These are phyloP conservation scores for Tarsius wallacei DNA, from an alignment of 2,797 vertebrate species.

Conservation along the genomic window DNA sequence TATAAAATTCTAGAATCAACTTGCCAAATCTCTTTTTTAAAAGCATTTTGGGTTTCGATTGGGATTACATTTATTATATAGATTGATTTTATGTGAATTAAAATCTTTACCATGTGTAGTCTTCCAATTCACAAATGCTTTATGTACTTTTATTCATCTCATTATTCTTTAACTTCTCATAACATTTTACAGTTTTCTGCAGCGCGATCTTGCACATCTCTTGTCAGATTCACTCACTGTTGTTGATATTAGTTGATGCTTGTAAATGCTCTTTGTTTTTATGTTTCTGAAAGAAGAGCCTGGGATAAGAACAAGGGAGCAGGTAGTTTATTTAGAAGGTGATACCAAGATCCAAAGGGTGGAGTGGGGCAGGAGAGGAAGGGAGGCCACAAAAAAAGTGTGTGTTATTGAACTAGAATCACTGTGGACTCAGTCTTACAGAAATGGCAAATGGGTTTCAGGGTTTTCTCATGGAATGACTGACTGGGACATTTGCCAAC, in stretches of 20 bases:
- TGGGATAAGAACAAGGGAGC: rapidly evolving
- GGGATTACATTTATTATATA: not conserved
- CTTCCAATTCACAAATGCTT: not conserved
- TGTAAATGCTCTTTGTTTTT: not conserved
- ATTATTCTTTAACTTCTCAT: not conserved
- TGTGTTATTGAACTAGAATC: rapidly evolving
- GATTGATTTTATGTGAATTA: not conserved
- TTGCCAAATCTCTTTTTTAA: not conserved
- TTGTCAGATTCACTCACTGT: not conserved
- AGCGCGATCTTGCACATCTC: not conserved
- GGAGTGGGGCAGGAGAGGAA: no score
- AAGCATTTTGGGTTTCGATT: not conserved
- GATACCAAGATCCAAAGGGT: not conserved
- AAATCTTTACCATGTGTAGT: not conserved
- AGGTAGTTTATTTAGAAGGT: not conserved
- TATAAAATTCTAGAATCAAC: not conserved
- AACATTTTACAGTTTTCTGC: not conserved
- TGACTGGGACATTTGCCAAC: not conserved
- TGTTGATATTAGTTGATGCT: not conserved
- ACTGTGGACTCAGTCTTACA: rapidly evolving
- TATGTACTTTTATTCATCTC: not conserved
- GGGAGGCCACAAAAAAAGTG: rapidly evolving
- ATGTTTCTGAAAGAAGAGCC: not conserved
- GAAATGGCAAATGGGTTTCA: rapidly evolving
- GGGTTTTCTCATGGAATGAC: not conserved